Evolutionary conservation across 1,140 invertebrate genomes (phyloP).

Genomic region (Drosophila persimilis): DNA sequence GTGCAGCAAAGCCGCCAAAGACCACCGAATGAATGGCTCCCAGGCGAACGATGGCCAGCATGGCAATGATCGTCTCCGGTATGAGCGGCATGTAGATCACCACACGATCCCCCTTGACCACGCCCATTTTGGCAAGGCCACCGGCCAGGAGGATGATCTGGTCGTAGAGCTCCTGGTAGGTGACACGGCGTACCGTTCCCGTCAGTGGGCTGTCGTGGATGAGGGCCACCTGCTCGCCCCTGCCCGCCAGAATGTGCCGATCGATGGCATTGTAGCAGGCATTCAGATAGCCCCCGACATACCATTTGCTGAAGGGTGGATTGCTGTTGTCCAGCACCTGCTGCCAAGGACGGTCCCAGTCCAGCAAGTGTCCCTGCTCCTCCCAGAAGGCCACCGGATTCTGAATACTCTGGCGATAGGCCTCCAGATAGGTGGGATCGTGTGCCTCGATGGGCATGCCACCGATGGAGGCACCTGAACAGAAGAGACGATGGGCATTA

Average conservation of each 20-base stretch:
- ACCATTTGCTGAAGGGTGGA: constrained; percentile 96
- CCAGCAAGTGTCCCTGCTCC: constrained; percentile 88
- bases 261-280: constrained; percentile 97
- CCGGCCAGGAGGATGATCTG: constrained; percentile 91
- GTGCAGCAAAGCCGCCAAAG: constrained; percentile 95
- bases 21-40: constrained; percentile 95
- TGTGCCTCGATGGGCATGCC: constrained; percentile 67
- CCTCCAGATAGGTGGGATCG: constrained; percentile 86
- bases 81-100: constrained; percentile 96
- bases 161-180: constrained; percentile 91
- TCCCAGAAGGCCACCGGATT: constrained; percentile 94
- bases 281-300: constrained; percentile 93
- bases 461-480: constrained; percentile 34
- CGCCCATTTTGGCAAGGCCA: constrained; percentile 88
- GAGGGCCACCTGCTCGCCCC: constrained; percentile 90
- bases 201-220: constrained; percentile 96
- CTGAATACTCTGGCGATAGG: constrained; percentile 88
- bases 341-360: constrained; percentile 92
- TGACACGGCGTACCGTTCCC: constrained; percentile 88
- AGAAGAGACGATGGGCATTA: not conserved
- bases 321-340: constrained; percentile 92
- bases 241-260: constrained; percentile 91
- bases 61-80: constrained; percentile 93
- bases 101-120: constrained; percentile 87
- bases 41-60: constrained; percentile 91